Evolutionary conservation across 2,888 invertebrate genomes (phyloP).

Genomic region (Tiliacea citrago): DNA sequence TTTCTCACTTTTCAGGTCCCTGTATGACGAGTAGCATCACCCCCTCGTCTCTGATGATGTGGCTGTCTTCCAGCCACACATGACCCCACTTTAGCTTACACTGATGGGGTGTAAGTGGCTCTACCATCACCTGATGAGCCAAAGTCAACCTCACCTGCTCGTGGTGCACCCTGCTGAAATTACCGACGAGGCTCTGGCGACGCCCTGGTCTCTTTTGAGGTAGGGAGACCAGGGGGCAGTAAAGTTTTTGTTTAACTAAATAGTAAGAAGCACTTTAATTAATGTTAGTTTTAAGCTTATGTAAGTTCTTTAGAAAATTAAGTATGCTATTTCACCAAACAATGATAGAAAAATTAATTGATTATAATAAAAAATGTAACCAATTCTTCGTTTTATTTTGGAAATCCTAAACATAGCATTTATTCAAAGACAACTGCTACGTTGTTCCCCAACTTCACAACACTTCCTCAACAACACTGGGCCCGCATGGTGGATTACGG

Average conservation of each 20-base stretch:
- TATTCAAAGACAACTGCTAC: not conserved
- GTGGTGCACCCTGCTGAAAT: slow-evolving; percentile 44
- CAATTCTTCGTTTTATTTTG: slow-evolving; percentile 7
- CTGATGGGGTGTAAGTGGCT: slow-evolving; percentile 46
- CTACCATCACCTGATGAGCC: slow-evolving; percentile 17
- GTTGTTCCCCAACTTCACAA: too few species aligned
- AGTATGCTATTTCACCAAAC: not conserved
- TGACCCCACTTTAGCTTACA: not conserved
- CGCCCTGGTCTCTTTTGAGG: not conserved
- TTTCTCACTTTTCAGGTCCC: not conserved
- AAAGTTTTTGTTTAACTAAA: not conserved
- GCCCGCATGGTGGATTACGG: too few species aligned
- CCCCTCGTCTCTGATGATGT: not conserved
- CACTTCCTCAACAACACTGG: too few species aligned
- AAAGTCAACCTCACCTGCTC: slow-evolving; percentile 53
- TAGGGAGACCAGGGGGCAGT: not conserved
- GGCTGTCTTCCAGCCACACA: not conserved
- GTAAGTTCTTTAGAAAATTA: not conserved
- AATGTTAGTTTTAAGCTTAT: not conserved
- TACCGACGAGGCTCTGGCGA: slow-evolving; percentile 34
- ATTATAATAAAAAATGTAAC: slow-evolving; percentile 7
- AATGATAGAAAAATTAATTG: not conserved
- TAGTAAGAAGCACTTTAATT: not conserved
- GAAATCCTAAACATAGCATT: too few species aligned
- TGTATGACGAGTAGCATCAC: not conserved